Percentiles rank a stretch among this genome's conserved stretches.
phyloP scores from a whole-genome alignment of 2,797 vertebrate species.

The Danio jaintianensis region DNA sequence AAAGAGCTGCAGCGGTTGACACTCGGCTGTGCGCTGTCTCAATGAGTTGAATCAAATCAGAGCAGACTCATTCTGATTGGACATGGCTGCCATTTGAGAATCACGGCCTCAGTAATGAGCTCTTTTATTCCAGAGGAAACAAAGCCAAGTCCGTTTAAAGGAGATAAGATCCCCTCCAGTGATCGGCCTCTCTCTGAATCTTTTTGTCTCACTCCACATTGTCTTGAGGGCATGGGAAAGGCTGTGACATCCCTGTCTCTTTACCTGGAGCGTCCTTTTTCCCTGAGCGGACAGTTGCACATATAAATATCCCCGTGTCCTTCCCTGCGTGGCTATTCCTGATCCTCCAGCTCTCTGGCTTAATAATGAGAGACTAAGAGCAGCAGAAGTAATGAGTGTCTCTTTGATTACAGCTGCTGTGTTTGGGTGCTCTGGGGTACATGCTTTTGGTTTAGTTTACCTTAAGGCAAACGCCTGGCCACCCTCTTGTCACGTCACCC shows the following conservation, averaged over 20 bases:
- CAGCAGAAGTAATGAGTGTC: slow-evolving; percentile 59
- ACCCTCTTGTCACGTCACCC: background rate
- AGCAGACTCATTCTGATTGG: slow-evolving; percentile 23
- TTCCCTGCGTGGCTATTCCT: slow-evolving; percentile 45
- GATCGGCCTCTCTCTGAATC: slow-evolving; percentile 31
- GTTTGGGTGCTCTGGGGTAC: slow-evolving; percentile 36
- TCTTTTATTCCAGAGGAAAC: slow-evolving; percentile 52
- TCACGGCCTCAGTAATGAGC: slow-evolving; percentile 39
- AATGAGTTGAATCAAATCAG: slow-evolving; percentile 27
- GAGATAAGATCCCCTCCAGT: slow-evolving; percentile 39
- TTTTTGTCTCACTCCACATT: slow-evolving; percentile 21
- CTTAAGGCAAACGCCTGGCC: slow-evolving; percentile 19
- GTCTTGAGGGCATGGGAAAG: slow-evolving; percentile 19
- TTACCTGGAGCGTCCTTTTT: slow-evolving; percentile 36
- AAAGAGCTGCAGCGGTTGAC: slow-evolving; percentile 6
- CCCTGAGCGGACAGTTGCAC: slow-evolving; percentile 17
- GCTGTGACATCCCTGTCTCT: slow-evolving; percentile 40
- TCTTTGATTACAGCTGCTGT: slow-evolving; percentile 58
- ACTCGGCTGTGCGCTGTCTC: slow-evolving; percentile 34
- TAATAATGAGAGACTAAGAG: slow-evolving; percentile 52
- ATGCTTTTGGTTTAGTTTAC: slow-evolving; percentile 11
- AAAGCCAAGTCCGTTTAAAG: slow-evolving; percentile 54
- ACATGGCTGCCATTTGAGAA: slow-evolving; percentile 46
- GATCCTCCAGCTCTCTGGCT: slow-evolving; percentile 39
- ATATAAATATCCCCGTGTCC: slow-evolving; percentile 40